Evolutionary conservation across 2,113 vertebrate genomes (phyloP), one percentile per base, ranked within the genome.

Genomic region (Embiotoca jacksoni): DNA sequence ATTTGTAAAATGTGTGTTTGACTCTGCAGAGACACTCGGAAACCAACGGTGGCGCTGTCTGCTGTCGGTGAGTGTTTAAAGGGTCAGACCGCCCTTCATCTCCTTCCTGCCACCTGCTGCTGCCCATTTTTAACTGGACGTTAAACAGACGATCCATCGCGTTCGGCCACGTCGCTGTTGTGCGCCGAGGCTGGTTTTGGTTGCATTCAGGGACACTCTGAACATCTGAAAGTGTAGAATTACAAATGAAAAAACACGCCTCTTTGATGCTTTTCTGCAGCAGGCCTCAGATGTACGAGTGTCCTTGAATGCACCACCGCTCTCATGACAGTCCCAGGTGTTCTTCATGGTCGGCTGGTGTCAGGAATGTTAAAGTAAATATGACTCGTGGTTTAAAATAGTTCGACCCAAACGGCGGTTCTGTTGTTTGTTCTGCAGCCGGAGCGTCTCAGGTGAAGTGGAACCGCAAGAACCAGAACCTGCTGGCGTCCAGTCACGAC

Each of bases 381-480:
- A 23, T 23, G 23, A 23, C 37, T 37, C 4, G 37, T 37, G 37
- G 37, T 37, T 7, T 37, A 7, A 44, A 10, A 44, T 11, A 3
- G 6, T 11, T 11, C 4, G 41, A 13, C 3, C 9, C 3, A 2
- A 44, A 11, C 41, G 10, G 10, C 13, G 16, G 49, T 52, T 44
- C 49, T 31, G 2, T 58, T 9, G n/a, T 52, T 33, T 30, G 10
- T 1, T 44, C 16, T 5, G 13, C 87, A 99, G 98, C 98, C n/a
- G 98, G 98, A 55, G 98, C 98, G 13, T 99, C 98, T 75, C 98
- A 99, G 92, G 97, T 99, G 70, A 99, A 99, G 86, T 99, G 98
- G 98, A 99, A 99, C 93, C 96, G 94, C 90, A 96, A 95, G 87
- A 99, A 98, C 37, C 92, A 94, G 59, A 90, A 96, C 70, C 96